Evolutionary conservation across 53 echinoderm and acorn worm genomes (phyloP).

Genomic region (Arbacia lixula): DNA sequence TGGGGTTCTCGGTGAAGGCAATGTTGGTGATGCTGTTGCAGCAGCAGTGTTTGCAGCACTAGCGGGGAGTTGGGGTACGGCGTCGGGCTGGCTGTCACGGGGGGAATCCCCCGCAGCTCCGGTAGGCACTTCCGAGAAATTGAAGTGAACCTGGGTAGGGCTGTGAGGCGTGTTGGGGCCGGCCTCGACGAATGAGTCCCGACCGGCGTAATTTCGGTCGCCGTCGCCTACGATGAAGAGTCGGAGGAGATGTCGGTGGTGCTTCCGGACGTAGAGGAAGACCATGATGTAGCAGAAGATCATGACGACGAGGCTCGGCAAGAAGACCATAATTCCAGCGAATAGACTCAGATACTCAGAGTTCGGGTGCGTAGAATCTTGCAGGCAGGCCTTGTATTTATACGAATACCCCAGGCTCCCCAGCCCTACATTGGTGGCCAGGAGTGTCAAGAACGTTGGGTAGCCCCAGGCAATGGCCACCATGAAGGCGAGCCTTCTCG

Average conservation of each 20-base stretch:
- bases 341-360: conserved; percentile 33
- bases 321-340: conserved; percentile 20
- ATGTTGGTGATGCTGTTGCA: not conserved
- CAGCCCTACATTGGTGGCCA: conserved; percentile 16
- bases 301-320: conserved; percentile 43
- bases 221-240: conserved; percentile 46
- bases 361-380: conserved; percentile 41
- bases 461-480: conserved; percentile 38
- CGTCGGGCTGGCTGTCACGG: not conserved
- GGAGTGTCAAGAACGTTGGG: conserved; percentile 4
- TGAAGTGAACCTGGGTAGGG: conserved; percentile 1
- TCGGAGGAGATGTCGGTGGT: conserved; percentile 47
- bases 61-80: not conserved
- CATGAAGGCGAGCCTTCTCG: conserved; percentile 35
- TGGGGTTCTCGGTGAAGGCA: not conserved
- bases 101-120: not conserved
- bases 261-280: conserved; percentile 55
- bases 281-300: conserved; percentile 51
- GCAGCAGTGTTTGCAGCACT: not conserved
- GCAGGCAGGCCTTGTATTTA: conserved; percentile 56
- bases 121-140: not conserved
- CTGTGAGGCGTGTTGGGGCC: not conserved
- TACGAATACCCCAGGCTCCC: conserved; percentile 21
- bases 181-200: not conserved
- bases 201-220: not conserved